phyloP scores from a whole-genome alignment of 2,797 vertebrate genomes.

The Poliocrania exsul region DNA sequence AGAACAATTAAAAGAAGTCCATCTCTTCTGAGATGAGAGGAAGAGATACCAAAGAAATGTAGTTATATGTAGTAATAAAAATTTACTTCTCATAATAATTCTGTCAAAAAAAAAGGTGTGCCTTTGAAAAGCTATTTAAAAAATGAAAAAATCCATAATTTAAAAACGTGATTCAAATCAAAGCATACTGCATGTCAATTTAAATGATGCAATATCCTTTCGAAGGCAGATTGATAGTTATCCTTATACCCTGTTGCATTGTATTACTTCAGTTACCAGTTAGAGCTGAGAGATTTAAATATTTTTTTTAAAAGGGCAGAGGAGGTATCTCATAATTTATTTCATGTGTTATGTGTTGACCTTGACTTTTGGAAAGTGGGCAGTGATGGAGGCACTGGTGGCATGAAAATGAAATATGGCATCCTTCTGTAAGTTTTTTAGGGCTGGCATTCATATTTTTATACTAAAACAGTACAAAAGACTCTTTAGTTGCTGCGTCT shows the following conservation, averaged over 20 bases:
- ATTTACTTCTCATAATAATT: neutral
- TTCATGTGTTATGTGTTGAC: neutral
- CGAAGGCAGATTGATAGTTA: neutral
- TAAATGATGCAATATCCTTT: neutral
- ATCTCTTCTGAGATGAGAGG: neutral
- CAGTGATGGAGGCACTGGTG: neutral
- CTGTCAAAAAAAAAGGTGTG: neutral
- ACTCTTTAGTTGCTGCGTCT: neutral
- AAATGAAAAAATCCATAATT: neutral
- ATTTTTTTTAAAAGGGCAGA: neutral
- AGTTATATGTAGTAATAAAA: neutral
- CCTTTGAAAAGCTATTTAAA: neutral
- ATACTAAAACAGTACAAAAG: neutral
- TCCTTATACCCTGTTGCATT: neutral
- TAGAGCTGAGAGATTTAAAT: neutral
- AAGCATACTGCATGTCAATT: neutral
- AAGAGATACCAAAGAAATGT: neutral
- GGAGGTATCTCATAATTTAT: neutral
- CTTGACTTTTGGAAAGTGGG: neutral
- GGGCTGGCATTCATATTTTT: neutral
- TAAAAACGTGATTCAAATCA: neutral
- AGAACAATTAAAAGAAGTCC: neutral
- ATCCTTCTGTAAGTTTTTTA: neutral
- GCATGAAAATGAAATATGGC: neutral
- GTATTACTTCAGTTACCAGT: neutral